Evolutionary conservation across 2,888 invertebrate species (phyloP), one percentile per base, ranked within the genome.

Genomic region (Drepana falcataria): DNA sequence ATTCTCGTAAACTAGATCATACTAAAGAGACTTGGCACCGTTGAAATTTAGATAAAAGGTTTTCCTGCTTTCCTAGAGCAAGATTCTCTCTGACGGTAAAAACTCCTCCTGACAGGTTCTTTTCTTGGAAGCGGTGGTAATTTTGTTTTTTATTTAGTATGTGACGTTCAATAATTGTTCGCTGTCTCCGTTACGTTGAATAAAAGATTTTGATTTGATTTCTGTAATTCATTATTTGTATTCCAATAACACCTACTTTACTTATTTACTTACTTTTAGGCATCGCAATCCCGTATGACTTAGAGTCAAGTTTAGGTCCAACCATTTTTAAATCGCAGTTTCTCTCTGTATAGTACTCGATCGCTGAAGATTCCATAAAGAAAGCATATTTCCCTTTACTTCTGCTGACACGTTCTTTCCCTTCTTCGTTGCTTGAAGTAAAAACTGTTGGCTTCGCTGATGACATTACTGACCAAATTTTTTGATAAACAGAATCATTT

Each of bases 301-400:
- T 98, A 51, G 95, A 95, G 77, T 98, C 98, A 54, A 98, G 91
- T 68, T 94, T 93, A 5, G 93, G 92, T 1, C 97, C 96, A 41
- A 96, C 94, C 91, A 95, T 94, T 58, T 92, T 95, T 58, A 98
- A 92, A 57, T 95, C 93, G 79, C 98, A 98, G 73, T 95, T 92
- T 61, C 95, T 92, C 79, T 96, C 95, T 60, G 94, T 94, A 66
- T 94, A 95, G 85, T 98, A 99, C 81, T 99, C 98, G 67, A 99
- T 95, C 35, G 96, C 95, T 0, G 98, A 95, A 41, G 98, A 98
- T 90, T 99, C 99, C 97, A 99, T 98, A 59, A 99, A 93, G 79
- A 97, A 99, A 2, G 98, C 99, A 82, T 96, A 99, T 61, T 92
- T 94, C 40, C 95, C 94, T 75, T 94, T 94, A 53, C 93, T 94